Conservation (phyloP, 53 echinoderm and acorn worm species). For the Astropecten irregularis region DNA sequence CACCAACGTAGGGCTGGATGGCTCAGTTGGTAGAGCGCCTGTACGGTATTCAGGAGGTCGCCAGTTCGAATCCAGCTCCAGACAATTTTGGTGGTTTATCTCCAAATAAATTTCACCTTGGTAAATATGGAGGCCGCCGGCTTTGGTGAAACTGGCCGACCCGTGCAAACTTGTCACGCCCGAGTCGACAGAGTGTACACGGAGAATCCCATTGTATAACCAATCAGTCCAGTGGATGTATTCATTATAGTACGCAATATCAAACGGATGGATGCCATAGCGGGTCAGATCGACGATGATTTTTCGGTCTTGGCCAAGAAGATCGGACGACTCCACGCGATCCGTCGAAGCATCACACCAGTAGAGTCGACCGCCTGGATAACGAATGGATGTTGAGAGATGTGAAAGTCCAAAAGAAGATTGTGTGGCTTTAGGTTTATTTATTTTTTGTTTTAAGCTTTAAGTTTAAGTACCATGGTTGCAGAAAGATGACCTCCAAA, state of each 20-base stretch:
- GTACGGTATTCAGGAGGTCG: too few species aligned
- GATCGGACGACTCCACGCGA: constrained; percentile 52
- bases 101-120: constrained; percentile 16
- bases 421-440: not conserved
- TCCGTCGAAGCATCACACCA: constrained; percentile 64
- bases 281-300: not conserved
- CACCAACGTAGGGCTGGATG: too few species aligned
- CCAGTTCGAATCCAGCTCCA: too few species aligned
- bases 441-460: not conserved
- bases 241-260: not conserved
- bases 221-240: constrained; percentile 38
- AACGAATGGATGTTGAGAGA: too few species aligned
- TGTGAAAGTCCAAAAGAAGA: not conserved
- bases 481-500: not conserved
- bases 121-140: constrained; percentile 7
- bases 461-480: not conserved
- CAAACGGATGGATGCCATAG: constrained; percentile 11
- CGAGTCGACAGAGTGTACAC: not conserved
- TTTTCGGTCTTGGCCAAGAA: constrained; percentile 39
- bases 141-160: not conserved
- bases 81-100: too few species aligned
- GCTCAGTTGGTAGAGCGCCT: too few species aligned
- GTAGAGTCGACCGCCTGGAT: constrained; percentile 35
- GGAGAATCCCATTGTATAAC: not conserved
- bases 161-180: not conserved